Evolutionary conservation across 2,113 vertebrate genomes (phyloP).

Genomic region (Salvator merianae): DNA sequence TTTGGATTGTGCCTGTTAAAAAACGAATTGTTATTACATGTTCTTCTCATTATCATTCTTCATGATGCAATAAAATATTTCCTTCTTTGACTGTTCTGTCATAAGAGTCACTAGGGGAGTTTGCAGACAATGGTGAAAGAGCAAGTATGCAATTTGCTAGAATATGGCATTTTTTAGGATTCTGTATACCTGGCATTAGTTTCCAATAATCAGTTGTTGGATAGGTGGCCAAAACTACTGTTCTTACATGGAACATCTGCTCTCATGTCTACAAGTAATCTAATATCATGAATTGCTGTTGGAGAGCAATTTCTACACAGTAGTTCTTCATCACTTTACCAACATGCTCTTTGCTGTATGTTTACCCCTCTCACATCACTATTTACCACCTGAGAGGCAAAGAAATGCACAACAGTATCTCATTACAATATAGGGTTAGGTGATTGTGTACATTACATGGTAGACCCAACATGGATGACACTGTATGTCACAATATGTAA

Average conservation of each 20-base stretch:
- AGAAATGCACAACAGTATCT: neutral
- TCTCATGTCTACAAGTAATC: too few relatives aligned
- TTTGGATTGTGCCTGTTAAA: neutral
- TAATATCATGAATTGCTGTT: too few relatives aligned
- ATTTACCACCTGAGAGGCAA: neutral
- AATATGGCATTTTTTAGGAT: neutral
- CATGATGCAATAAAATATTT: neutral
- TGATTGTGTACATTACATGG: neutral
- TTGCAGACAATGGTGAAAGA: neutral
- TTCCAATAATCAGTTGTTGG: neutral
- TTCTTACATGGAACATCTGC: neutral
- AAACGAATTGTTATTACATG: neutral
- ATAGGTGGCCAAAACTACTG: neutral
- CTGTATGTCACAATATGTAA: neutral
- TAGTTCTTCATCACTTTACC: neutral
- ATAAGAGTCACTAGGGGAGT: slow-evolving; percentile 1
- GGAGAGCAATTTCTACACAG: too few relatives aligned
- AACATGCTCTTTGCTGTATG: neutral
- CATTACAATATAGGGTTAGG: neutral
- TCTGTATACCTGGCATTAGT: neutral
- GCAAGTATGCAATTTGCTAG: neutral
- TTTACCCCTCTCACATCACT: neutral
- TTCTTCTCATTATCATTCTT: neutral
- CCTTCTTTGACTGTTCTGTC: neutral
- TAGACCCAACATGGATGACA: neutral